Evolutionary conservation across 1,140 invertebrate species (phyloP).

Genomic region (Tetraneura akinire): DNA sequence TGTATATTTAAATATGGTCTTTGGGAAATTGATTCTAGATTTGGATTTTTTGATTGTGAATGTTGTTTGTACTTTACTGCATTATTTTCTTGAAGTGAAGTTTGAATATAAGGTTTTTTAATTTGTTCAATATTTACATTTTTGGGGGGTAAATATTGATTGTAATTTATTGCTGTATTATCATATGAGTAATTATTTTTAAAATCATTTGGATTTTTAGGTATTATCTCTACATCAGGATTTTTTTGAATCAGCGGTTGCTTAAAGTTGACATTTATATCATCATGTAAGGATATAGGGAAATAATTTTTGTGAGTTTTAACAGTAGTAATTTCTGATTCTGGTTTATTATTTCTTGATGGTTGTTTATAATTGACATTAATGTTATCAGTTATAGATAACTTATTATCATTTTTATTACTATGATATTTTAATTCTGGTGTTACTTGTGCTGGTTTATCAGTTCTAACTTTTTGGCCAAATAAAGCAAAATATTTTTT

Average conservation of each 20-base stretch:
- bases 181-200: slow-evolving; percentile 28
- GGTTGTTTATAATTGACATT: slow-evolving; percentile 62
- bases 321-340: slow-evolving; percentile 59
- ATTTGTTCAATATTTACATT: slow-evolving; percentile 1
- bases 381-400: slow-evolving; percentile 58
- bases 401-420: slow-evolving; percentile 33
- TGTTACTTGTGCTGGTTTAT: slow-evolving; percentile 35
- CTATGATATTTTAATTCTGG: neutral
- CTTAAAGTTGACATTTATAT: slow-evolving; percentile 41
- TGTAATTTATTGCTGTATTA: neutral
- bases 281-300: slow-evolving; percentile 57
- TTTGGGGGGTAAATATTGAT: slow-evolving; percentile 4
- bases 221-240: slow-evolving; percentile 25
- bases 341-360: slow-evolving; percentile 62
- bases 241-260: neutral
- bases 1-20: neutral
- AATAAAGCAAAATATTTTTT: slow-evolving; percentile 77
- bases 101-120: slow-evolving; percentile 1
- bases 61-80: slow-evolving; percentile 62
- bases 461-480: slow-evolving; percentile 68
- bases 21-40: slow-evolving; percentile 61
- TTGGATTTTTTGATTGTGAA: slow-evolving; percentile 62
- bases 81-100: slow-evolving; percentile 58
- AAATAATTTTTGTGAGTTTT: neutral
- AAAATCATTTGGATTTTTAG: slow-evolving; percentile 23